Evolutionary conservation across 2,888 invertebrate genomes (phyloP).

Genomic region (Drosophila lacicola): DNA sequence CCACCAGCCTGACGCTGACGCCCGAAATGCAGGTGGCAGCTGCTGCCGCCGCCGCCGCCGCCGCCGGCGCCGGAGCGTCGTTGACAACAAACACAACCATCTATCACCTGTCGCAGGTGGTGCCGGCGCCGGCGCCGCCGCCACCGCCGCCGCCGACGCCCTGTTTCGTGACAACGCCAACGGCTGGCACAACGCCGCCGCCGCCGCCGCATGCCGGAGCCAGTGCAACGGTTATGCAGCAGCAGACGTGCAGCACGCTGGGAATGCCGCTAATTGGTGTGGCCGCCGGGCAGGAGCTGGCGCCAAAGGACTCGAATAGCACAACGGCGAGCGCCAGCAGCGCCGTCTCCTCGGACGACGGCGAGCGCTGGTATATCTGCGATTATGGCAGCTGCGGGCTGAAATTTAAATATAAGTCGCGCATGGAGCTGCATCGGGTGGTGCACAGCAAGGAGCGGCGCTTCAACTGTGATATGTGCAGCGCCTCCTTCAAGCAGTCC

Average conservation of each 20-base stretch:
- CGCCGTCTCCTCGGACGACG: conserved; percentile 82
- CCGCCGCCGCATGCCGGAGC: conserved; percentile 41
- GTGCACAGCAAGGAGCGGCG: conserved; percentile 82
- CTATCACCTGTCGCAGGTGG: conserved; percentile 79
- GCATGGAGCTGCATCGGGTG: conserved; percentile 81
- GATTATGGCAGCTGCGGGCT: conserved; percentile 80
- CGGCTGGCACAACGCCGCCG: conserved; percentile 46
- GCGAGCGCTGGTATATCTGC: conserved; percentile 82
- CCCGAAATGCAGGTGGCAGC: conserved; percentile 61
- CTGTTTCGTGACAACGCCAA: conserved; percentile 42
- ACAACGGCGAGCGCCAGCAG: conserved; percentile 83
- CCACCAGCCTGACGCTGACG: conserved; percentile 48
- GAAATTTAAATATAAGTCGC: conserved; percentile 82
- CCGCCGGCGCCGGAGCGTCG: conserved; percentile 38
- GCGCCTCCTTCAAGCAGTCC: conserved; percentile 82
- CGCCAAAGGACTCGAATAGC: conserved; percentile 81
- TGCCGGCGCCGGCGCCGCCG: conserved; percentile 63
- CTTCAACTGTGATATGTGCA: conserved; percentile 82
- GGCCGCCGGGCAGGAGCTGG: conserved; percentile 52
- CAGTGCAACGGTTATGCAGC: conserved; percentile 16
- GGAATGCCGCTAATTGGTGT: conserved; percentile 46
- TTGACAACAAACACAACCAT: conserved; percentile 59
- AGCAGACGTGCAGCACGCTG: conserved; percentile 16
- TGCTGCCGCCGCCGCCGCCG: conserved; percentile 44
- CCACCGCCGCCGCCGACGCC: conserved; percentile 57